Base-by-base conservation (phyloP, 2,113 vertebrate genomes). In the Hemiprocne comata region DNA sequence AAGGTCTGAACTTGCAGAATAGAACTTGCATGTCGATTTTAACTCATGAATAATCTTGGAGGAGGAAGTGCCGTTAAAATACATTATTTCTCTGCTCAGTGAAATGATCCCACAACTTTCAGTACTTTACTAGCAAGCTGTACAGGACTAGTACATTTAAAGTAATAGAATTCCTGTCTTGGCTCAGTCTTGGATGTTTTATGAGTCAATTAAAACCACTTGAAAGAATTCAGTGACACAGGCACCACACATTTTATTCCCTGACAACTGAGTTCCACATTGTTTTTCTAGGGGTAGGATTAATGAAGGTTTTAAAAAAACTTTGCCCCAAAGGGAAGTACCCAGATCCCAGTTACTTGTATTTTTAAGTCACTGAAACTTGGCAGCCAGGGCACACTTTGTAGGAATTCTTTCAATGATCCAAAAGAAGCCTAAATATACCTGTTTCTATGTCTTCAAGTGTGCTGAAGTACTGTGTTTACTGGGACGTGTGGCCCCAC, bases 161-260 rank as follows among this genome's bases (percentile, higher is more conserved):
- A 28, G 72, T 87, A 93, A 92, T 66, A 78, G 31, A n/a, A 93
- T 86, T 87, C 70, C 87, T 89, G 48, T 61, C 69, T 86, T 76
- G 66, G 66, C 71, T 83, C 2, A 1, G 26, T 80, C 85, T 80
- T 91, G 55, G 66, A 87, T 80, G 79, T 90, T 96, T 96, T 96
- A 96, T 79, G 92, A 94, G 87, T 62, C 93, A 91, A 79, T 89
- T 94, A 95, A 96, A 96, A 92, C 60, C 31, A 95, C 84, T 94
- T 95, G 86, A 95, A 94, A 96, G 78, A 92, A 85, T 83, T 92
- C 72, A 76, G 70, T 87, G 85, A 70, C 80, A 92, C 40, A 93
- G 87, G 75, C 84, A 94, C 78, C 82, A 88, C 77, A 93, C 66
- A 91, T 88, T 89, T 87, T 94, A 73, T 90, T 71, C 71, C 54